Percentiles rank a stretch among this genome's conserved stretches.
phyloP scores from a whole-genome alignment of 2,113 vertebrate genomes.

The Amblyornis subalaris region DNA sequence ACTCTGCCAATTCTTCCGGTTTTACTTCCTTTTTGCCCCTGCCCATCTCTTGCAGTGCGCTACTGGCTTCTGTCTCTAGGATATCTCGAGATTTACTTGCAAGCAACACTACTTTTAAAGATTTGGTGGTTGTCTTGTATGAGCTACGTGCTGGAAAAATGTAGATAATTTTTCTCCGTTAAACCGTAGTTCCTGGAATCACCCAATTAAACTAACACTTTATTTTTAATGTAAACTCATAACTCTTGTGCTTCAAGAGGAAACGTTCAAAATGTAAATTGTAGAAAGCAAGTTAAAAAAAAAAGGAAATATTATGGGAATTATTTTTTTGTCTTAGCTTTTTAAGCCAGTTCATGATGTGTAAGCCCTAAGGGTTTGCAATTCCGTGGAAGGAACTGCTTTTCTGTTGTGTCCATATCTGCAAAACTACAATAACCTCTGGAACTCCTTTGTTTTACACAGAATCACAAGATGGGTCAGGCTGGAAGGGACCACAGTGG shows the following conservation, averaged over 20 bases:
- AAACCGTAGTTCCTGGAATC: not conserved
- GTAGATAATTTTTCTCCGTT: not conserved
- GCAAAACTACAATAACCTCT: not conserved
- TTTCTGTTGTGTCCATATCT: not conserved
- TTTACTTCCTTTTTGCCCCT: not conserved
- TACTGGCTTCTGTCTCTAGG: not conserved
- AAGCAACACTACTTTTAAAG: not conserved
- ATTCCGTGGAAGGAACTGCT: not conserved
- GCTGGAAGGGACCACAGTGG: not conserved
- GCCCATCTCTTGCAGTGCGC: not conserved
- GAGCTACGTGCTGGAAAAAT: not conserved
- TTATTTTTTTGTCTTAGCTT: not conserved
- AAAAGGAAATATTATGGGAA: not conserved
- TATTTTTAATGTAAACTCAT: not conserved
- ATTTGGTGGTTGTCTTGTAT: not conserved
- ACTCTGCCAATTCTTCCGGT: not conserved
- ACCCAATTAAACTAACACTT: not conserved
- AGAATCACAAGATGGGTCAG: not conserved
- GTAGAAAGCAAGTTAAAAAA: not conserved
- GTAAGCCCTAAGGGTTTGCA: not conserved
- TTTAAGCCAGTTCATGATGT: not conserved
- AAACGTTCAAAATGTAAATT: not conserved
- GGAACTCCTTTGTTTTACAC: not conserved
- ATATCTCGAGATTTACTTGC: not conserved
- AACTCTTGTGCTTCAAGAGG: not conserved